Base-by-base conservation (phyloP, 1,140 invertebrate species). In the Drosophila ficusphila region DNA sequence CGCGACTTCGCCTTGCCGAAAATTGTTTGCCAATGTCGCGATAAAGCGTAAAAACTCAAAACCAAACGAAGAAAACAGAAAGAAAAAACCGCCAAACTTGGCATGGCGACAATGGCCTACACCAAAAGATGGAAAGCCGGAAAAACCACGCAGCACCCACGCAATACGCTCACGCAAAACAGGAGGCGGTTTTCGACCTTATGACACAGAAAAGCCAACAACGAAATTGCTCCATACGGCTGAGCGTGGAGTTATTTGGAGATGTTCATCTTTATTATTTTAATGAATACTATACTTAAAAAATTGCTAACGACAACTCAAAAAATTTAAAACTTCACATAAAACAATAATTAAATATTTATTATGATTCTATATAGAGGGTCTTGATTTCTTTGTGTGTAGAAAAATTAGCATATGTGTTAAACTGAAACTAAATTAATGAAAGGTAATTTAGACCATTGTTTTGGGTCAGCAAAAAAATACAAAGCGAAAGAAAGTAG, bases 21-120 rank as follows among this genome's bases (percentile, higher is more conserved):
- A 86, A 81, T 68, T 73, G 81, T 86, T 86, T 86, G 79, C 81
- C 79, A 85, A 85, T 85, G 79, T 85, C 79, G 72, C 81, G 81
- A 81, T 85, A 82, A 73, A 76, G 68, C 51, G 27, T 29, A 44
- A 62, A 70, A 61, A 70, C n/a, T n/a, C n/a, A 60, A 64, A 56
- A 41, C 25, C 56, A 52, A 62, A 60, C 19, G 29, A 31, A 7
- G 12, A 42, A 38, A n/a, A 34, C 44, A 54, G 53, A 41, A 19
- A 58, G 14, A 41, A 41, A 41, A 23, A 46, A 46, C 60, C 11
- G 48, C 64, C 44, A 52, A 60, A 49, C 46, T 61, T 36, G 46
- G 21, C 64, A 27, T 19, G 31, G 7, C 25, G 3, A 14, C 38
- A 42, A 39, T 11, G 53, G 21, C 23, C 12, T 4, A n/a, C 11